Evolutionary conservation across 2,888 invertebrate species (phyloP), one percentile per base, ranked within the genome.

Genomic region (Maniola hyperantus): DNA sequence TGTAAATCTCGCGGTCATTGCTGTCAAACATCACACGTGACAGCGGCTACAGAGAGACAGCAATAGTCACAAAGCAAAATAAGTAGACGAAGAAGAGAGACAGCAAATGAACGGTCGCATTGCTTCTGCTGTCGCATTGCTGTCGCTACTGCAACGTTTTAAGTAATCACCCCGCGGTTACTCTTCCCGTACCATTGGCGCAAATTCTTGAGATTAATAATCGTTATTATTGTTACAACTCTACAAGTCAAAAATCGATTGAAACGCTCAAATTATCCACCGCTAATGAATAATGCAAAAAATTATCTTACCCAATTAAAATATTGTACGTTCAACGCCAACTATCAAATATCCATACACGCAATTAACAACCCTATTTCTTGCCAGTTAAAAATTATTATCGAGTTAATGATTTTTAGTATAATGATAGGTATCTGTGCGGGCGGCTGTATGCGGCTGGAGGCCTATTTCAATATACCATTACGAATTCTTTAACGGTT

Each of bases 401-500:
- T 65, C n/a, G 57, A 42, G 6, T 53, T 26, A 20, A 50, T 46
- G 13, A 42, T 46, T 53, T 39, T 46, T n/a, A 20, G 6, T 15
- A 11, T 61, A 8, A 33, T 36, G 36, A 51, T 26, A 42, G 15
- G 11, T n/a, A 18, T 54, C 54, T 55, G n/a, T 63, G 36, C 34
- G 54, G 63, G 34, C 53, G 34, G 54, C 6, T 53, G 54, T 63
- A 54, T 26, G 55, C 63, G 63, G 54, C 54, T 54, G 54, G 13
- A 54, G 54, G 63, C 63, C 63, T 63, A 63, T 63, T 63, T 55
- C 63, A 55, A 63, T 63, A 63, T 46, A 34, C 63, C 54, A 64
- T 64, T 53, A 69, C 48, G 60, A 67, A 64, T 60, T 67, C 60
- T 61, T 69, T 61, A 44, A 63, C 63, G 67, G 53, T 67, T 67